Evolutionary conservation across 2,888 invertebrate species (phyloP).

Genomic region (Schizotus pectinicornis): DNA sequence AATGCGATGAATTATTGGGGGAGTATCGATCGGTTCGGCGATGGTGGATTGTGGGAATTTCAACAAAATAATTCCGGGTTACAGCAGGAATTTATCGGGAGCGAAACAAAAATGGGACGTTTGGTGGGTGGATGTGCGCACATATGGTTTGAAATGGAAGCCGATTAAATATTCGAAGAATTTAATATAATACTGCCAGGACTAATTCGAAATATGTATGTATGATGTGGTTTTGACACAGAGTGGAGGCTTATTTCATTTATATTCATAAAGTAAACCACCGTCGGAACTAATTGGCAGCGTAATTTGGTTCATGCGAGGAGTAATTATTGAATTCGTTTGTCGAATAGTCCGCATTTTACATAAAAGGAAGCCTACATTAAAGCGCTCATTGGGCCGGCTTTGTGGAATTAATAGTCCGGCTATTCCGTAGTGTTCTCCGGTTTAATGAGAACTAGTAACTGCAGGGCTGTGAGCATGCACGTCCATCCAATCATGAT

Average conservation of each 20-base stretch:
- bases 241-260: slow-evolving; percentile 21
- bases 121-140: too few relatives aligned
- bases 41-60: too few relatives aligned
- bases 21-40: slow-evolving; percentile 11
- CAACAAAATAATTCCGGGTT: too few relatives aligned
- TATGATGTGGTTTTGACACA: slow-evolving; percentile 15
- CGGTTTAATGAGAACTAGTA: not conserved
- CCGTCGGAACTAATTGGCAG: slow-evolving; percentile 31
- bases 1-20: slow-evolving; percentile 11
- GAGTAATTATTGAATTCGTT: slow-evolving; percentile 31
- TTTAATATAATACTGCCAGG: slow-evolving; percentile 5
- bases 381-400: not conserved
- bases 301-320: slow-evolving; percentile 25
- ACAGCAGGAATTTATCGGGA: too few relatives aligned
- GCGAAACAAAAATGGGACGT: too few relatives aligned
- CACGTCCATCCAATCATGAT: not conserved
- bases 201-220: slow-evolving; percentile 7
- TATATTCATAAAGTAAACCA: slow-evolving; percentile 31
- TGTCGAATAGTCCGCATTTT: slow-evolving; percentile 19
- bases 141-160: slow-evolving; percentile 2
- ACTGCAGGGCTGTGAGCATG: not conserved
- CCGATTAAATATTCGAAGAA: slow-evolving; percentile 18
- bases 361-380: slow-evolving; percentile 13
- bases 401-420: not conserved
- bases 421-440: not conserved